Evolutionary conservation across 2,888 invertebrate species (phyloP).

Genomic region (Xanthia togata): DNA sequence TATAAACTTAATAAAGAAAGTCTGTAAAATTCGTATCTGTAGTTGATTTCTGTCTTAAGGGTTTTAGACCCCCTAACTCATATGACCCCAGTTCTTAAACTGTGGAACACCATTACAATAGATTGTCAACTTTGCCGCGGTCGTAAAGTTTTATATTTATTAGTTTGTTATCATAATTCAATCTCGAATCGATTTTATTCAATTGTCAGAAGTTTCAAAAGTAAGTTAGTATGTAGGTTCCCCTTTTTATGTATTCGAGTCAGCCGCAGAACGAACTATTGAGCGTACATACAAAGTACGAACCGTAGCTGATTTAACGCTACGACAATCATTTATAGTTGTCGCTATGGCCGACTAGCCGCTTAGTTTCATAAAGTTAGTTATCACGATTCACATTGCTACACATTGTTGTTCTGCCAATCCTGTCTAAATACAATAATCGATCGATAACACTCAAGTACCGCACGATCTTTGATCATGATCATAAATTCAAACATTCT

Average conservation of each 20-base stretch:
- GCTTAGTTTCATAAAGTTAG: constrained; percentile 8
- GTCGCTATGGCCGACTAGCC: background rate
- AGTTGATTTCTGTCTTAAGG: no score
- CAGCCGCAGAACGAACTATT: constrained; percentile 39
- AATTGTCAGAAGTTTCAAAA: constrained; percentile 44
- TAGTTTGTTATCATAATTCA: constrained; percentile 44
- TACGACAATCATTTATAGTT: constrained; percentile 20
- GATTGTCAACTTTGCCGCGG: constrained; percentile 19
- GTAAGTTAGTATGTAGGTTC: constrained; percentile 23
- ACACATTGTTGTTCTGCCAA: background rate
- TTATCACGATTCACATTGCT: background rate
- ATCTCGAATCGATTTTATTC: constrained; percentile 55
- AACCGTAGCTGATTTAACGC: constrained; percentile 39
- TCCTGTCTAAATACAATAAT: background rate
- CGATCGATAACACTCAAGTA: background rate
- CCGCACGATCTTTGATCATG: background rate
- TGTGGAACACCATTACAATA: constrained; percentile 2
- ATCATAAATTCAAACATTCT: background rate
- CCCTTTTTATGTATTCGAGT: constrained; percentile 43
- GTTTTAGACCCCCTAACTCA: background rate
- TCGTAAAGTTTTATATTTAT: constrained; percentile 46
- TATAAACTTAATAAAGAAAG: background rate
- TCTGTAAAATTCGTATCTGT: background rate
- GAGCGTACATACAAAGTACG: constrained; percentile 18
- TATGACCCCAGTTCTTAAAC: background rate